phyloP scores from a whole-genome alignment of 2,113 vertebrate genomes.

The Atlantisia rogersi region DNA sequence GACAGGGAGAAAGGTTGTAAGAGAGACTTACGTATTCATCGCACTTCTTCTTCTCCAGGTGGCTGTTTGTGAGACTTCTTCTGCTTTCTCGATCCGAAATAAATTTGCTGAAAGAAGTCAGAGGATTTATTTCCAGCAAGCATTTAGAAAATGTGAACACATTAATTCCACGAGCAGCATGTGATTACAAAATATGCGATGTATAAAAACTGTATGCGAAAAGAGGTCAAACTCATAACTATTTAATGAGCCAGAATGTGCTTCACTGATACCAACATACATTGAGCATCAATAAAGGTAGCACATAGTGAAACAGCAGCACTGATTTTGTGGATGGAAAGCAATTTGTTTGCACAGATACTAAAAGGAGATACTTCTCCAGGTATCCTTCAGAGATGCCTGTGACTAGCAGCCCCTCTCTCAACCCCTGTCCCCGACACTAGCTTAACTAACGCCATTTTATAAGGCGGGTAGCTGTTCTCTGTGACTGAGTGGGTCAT shows the following conservation, averaged over 20 bases:
- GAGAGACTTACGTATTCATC: conserved; percentile 80
- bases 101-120: conserved; percentile 79
- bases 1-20: neutral
- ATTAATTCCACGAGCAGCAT: neutral
- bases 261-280: neutral
- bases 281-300: neutral
- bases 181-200: neutral
- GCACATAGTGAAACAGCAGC: neutral
- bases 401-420: accelerated
- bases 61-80: conserved; percentile 81
- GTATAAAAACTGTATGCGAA: neutral
- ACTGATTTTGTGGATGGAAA: neutral
- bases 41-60: conserved; percentile 81
- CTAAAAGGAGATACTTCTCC: neutral
- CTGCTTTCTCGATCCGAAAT: conserved; percentile 82
- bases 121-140: conserved; percentile 21
- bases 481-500: neutral
- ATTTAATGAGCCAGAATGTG: neutral
- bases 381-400: neutral
- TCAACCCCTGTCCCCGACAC: neutral
- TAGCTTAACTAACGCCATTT: neutral
- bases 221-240: neutral
- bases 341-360: neutral
- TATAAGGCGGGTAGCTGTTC: neutral
- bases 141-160: neutral